Percentiles rank a stretch among this genome's conserved stretches.
phyloP scores from a whole-genome alignment of 2,888 invertebrate species.

The Graphium colonna region DNA sequence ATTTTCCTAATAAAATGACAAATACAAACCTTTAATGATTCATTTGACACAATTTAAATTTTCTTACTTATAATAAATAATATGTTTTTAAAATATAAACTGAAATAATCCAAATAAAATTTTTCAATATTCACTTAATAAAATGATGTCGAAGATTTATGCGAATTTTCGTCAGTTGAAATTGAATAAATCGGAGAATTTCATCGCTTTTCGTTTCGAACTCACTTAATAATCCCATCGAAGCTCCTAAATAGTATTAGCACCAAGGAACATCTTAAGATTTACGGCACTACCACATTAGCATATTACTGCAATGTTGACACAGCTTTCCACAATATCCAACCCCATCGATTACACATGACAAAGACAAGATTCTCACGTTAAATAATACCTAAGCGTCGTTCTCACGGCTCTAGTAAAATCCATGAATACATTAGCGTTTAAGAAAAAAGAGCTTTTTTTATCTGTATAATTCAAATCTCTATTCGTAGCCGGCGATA shows the following conservation, averaged over 20 bases:
- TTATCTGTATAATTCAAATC: slow-evolving; percentile 56
- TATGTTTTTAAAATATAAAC: too few species aligned
- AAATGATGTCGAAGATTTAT: too few species aligned
- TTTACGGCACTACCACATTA: slow-evolving; percentile 42
- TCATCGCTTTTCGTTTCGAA: background rate
- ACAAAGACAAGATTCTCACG: slow-evolving; percentile 58
- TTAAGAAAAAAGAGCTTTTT: slow-evolving; percentile 52
- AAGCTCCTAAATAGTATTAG: slow-evolving; percentile 7
- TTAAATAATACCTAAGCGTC: slow-evolving; percentile 45
- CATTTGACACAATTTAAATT: too few species aligned
- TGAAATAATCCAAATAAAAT: too few species aligned
- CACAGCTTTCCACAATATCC: slow-evolving; percentile 71
- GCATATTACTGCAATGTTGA: slow-evolving; percentile 70
- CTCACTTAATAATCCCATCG: background rate
- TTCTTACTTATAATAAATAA: too few species aligned
- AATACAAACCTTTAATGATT: too few species aligned
- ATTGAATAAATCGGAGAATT: too few species aligned
- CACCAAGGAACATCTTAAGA: slow-evolving; percentile 6
- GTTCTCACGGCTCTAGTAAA: slow-evolving; percentile 54
- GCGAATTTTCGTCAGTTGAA: too few species aligned
- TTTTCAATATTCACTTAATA: too few species aligned
- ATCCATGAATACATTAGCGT: slow-evolving; percentile 66
- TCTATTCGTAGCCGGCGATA: slow-evolving; percentile 37
- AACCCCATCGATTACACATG: slow-evolving; percentile 64
- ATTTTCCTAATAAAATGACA: too few species aligned